Evolutionary conservation across 2,113 vertebrate species (phyloP), one percentile per base, ranked within the genome.

Genomic region (Gambusia affinis): DNA sequence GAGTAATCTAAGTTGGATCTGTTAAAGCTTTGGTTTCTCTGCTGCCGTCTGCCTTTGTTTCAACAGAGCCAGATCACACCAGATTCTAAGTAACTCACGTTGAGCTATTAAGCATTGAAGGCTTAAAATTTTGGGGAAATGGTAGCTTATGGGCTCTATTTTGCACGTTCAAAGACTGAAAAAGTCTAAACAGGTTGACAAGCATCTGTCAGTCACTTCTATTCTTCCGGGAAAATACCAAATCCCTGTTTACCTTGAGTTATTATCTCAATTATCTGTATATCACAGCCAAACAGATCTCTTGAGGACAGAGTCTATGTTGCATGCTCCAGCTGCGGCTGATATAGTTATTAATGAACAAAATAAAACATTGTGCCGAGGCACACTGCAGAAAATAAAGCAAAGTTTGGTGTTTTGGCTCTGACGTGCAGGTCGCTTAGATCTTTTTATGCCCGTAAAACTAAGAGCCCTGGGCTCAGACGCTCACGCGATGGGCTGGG

Each of bases 401-500:
- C n/a, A 78, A 75, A 62, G 54, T 72, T 71, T 81, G 72, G 72
- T 69, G 39, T 72, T 75, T 35, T 69, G 62, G 47, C 65, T 77
- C 5, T 31, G 47, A 72, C 30, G 37, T 75, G 33, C 64, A 28
- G 75, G 77, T 87, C 79, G 31, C 90, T 92, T 83, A 81, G 88
- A 92, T 92, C 94, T 93, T 92, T 93, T 78, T 83, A 89, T 89
- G 89, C 87, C 76, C 66, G 75, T 92, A 89, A 89, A 94, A 94
- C 91, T 47, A 88, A 94, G 92, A 94, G 94, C 89, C 89, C 91
- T 94, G 92, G 73, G 33, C 87, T 83, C 85, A 82, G 85, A 91
- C 95, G 92, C 95, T 96, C 96, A 95, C 95, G 95, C 94, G 95
- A 94, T 95, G 95, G 94, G 95, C 93, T 93, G 93, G 88, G 92